Evolutionary conservation across 2,888 invertebrate genomes (phyloP), one percentile per base, ranked within the genome.

Genomic region (Torymus aiolomorphi): DNA sequence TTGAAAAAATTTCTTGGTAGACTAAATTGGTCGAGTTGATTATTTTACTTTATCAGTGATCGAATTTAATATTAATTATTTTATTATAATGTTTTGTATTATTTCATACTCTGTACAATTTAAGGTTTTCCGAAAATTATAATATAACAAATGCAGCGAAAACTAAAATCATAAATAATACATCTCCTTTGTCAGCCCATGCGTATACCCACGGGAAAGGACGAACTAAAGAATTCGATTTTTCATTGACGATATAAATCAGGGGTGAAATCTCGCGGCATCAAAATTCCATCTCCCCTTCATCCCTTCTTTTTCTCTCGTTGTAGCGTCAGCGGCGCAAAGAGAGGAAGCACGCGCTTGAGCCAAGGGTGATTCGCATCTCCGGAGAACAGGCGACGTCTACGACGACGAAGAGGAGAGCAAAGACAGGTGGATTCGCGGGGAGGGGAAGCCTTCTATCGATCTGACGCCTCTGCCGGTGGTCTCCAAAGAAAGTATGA

Each of bases 401-500:
- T 42, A 42, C 42, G 42, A 42, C 42, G 42, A 8, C 42, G 42
- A 8, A 8, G 42, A 42, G 42, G 42, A 42, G 42, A 8, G 42
- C 8, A 20, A 70, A 49, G 69, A 62, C 70, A 51, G 24, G 57
- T 49, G 42, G 75, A 54, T 63, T 42, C 42, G 57, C 20, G 63
- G 42, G 24, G 59, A 66, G 57, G 20, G 14, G 18, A 2, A 14
- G n/a, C 12, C 66, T 52, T 51, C 42, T 57, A 65, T 71, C 63
- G 77, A 77, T 63, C 52, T 72, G n/a, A 8, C 12, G n/a, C 52
- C 67, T 67, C 20, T 31, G 65, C 51, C 49, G 13, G 42, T 77
- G 57, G 65, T 31, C 63, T 57, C 65, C 54, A 78, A 78, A 78
- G 78, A 73, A 79, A 73, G 69, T 81, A 76, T 79, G 76, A 81